Evolutionary conservation across 2,113 vertebrate species (phyloP).

Genomic region (Vidua macroura): DNA sequence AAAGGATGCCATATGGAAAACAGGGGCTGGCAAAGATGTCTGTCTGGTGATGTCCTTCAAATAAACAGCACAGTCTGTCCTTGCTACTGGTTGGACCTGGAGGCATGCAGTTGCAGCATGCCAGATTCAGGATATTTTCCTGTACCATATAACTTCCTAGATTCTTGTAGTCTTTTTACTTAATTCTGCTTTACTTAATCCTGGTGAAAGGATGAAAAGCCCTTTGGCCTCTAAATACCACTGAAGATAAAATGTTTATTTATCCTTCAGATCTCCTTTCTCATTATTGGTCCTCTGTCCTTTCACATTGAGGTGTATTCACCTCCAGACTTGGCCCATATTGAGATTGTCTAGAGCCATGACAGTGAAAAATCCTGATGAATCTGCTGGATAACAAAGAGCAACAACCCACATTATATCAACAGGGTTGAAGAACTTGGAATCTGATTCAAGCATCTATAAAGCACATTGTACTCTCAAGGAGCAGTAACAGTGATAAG

Average conservation of each 20-base stretch:
- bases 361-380: neutral
- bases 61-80: neutral
- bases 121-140: neutral
- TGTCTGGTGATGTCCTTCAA: neutral
- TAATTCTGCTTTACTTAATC: neutral
- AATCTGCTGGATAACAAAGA: neutral
- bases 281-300: neutral
- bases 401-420: neutral
- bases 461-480: neutral
- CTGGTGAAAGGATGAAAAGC: neutral
- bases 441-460: neutral
- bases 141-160: neutral
- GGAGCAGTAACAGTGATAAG: neutral
- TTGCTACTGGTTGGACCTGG: neutral
- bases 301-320: neutral
- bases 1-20: neutral
- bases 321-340: neutral
- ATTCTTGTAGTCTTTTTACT: neutral
- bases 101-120: neutral
- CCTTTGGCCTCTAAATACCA: neutral
- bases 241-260: neutral
- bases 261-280: neutral
- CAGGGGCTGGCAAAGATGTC: neutral
- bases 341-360: neutral
- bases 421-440: fast-evolving